Evolutionary conservation across 2,888 invertebrate genomes (phyloP).

Genomic region (Aricia artaxerxes): DNA sequence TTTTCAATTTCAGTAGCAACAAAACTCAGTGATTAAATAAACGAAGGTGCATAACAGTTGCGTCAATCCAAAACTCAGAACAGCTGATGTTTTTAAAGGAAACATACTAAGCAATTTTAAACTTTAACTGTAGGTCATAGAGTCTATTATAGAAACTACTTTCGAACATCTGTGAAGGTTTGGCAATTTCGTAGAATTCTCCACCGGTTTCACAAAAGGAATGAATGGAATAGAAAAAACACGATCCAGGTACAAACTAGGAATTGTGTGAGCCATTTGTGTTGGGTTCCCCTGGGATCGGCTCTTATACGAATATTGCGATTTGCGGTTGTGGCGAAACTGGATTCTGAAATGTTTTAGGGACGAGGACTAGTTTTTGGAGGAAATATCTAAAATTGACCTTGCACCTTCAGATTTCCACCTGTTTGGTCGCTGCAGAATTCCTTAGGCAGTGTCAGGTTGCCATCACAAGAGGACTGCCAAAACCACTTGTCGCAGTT

Average conservation of each 20-base stretch:
- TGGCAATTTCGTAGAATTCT: slow-evolving; percentile 57
- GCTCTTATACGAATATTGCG: neutral
- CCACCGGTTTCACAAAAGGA: slow-evolving; percentile 50
- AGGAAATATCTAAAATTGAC: no score
- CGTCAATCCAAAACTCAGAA: neutral
- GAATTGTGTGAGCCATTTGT: slow-evolving; percentile 39
- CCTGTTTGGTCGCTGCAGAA: no score
- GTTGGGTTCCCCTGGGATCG: neutral
- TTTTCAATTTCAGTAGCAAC: no score
- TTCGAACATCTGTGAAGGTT: slow-evolving; percentile 37
- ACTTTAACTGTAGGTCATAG: neutral
- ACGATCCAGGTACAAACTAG: slow-evolving; percentile 46
- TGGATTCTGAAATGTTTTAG: neutral
- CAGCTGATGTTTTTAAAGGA: neutral
- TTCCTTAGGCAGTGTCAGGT: no score
- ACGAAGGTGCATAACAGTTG: neutral
- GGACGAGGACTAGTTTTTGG: neutral
- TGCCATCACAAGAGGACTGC: no score
- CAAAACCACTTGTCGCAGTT: no score
- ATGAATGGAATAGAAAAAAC: slow-evolving; percentile 58
- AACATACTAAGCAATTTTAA: neutral
- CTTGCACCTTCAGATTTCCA: no score
- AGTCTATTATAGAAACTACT: neutral
- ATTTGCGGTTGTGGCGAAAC: neutral
- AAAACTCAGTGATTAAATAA: neutral